phyloP scores from a whole-genome alignment of 2,113 vertebrate species.

The Paramormyrops kingsleyae region DNA sequence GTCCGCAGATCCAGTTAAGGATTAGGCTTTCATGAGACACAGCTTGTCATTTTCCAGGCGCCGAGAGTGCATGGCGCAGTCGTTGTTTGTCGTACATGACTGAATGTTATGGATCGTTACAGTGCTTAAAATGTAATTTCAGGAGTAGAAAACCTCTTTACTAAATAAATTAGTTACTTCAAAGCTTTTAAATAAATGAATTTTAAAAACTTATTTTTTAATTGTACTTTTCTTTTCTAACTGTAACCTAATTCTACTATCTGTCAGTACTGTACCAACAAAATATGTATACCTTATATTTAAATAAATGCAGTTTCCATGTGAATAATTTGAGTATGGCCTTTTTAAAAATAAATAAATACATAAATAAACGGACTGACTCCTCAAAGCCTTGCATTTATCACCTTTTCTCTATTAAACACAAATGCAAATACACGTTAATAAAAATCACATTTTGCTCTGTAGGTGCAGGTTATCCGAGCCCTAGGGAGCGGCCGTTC shows the following conservation, averaged over 20 bases:
- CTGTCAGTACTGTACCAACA: conserved; percentile 35
- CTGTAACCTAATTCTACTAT: conserved; percentile 32
- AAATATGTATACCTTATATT: conserved; percentile 42
- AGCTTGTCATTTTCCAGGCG: neutral
- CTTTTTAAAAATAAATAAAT: neutral
- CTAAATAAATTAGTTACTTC: conserved; percentile 14
- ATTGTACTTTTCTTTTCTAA: conserved; percentile 36
- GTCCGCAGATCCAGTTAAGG: neutral
- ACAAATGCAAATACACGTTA: neutral
- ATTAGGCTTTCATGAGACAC: neutral
- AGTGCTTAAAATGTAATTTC: neutral
- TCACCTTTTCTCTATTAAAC: neutral
- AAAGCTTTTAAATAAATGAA: conserved; percentile 16
- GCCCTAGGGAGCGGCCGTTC: neutral
- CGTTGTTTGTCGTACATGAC: conserved; percentile 5
- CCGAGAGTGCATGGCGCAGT: neutral
- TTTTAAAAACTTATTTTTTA: conserved; percentile 31
- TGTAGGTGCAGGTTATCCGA: neutral
- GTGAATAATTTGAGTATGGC: conserved; percentile 23
- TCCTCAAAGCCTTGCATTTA: neutral
- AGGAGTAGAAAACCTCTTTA: conserved; percentile 6
- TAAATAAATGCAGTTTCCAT: conserved; percentile 45
- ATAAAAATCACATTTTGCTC: neutral
- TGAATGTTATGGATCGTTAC: neutral
- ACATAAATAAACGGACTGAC: neutral